Conservation (phyloP, 2,888 invertebrate species). For the Coleophora deauratella region DNA sequence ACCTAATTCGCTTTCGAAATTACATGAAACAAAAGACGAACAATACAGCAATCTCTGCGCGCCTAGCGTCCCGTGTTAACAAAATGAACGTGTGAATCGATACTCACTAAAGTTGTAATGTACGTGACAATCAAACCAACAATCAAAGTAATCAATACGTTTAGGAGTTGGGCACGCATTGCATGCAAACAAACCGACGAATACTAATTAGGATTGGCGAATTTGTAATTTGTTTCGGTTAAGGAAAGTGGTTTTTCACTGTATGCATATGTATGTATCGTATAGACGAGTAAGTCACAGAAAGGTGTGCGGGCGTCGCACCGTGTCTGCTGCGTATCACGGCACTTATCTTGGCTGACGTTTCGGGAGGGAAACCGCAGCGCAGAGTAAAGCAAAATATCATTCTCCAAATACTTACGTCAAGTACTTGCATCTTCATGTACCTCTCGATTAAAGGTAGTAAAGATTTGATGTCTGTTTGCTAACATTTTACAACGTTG, state of each 20-base stretch:
- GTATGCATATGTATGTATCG: constrained; percentile 56
- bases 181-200: constrained; percentile 30
- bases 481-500: too few species aligned
- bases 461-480: too few species aligned
- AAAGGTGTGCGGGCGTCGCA: constrained; percentile 31
- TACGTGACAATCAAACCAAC: too few species aligned
- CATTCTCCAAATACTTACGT: too few species aligned
- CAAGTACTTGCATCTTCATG: too few species aligned
- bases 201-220: constrained; percentile 39
- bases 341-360: constrained; percentile 2
- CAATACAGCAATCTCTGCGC: background rate
- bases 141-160: constrained; percentile 2
- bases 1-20: constrained; percentile 17
- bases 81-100: too few species aligned
- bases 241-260: constrained; percentile 64
- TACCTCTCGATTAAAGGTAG: constrained; percentile 3
- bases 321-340: constrained; percentile 27
- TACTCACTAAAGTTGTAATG: too few species aligned
- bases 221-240: constrained; percentile 44
- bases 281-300: too few species aligned
- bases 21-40: background rate
- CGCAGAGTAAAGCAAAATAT: too few species aligned
- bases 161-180: constrained; percentile 27
- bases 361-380: too few species aligned
- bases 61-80: too few species aligned